These are phyloP conservation scores for Mus caroli DNA, from an alignment of 2,797 vertebrate genomes.

Conservation along the genomic window DNA sequence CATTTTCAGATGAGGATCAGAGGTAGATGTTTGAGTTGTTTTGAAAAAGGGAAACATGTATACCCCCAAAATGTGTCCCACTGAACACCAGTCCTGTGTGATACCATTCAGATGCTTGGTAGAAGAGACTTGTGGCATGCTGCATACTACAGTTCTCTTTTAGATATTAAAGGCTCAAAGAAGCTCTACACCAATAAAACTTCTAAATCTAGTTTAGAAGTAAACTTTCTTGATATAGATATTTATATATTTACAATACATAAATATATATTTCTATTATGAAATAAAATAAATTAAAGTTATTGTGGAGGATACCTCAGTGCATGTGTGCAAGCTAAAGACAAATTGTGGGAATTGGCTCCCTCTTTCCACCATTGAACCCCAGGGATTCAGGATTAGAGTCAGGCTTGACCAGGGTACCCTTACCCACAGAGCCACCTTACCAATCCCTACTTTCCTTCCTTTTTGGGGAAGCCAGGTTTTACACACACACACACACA, in stretches of 20 bases:
- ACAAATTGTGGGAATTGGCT: neutral
- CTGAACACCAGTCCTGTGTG: neutral
- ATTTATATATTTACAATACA: neutral
- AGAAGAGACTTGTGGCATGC: neutral
- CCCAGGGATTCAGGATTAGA: neutral
- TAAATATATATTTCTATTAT: neutral
- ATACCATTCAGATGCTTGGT: neutral
- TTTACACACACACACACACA: neutral
- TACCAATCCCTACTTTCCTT: too few species aligned
- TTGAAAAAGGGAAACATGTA: neutral
- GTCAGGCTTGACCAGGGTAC: neutral
- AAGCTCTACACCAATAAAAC: neutral
- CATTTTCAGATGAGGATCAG: neutral
- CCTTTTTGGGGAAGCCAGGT: neutral
- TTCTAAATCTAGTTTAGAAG: neutral
- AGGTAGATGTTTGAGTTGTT: neutral
- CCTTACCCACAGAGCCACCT: neutral
- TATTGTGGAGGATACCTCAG: neutral
- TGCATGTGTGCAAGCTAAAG: neutral
- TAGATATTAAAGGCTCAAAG: neutral
- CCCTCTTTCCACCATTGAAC: neutral
- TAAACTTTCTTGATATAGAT: neutral
- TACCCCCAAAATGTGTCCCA: neutral
- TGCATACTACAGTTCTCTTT: neutral
- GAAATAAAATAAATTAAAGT: neutral